These are phyloP conservation scores for Synergus japonicus DNA, from an alignment of 2,888 invertebrate genomes.

Conservation along the genomic window DNA sequence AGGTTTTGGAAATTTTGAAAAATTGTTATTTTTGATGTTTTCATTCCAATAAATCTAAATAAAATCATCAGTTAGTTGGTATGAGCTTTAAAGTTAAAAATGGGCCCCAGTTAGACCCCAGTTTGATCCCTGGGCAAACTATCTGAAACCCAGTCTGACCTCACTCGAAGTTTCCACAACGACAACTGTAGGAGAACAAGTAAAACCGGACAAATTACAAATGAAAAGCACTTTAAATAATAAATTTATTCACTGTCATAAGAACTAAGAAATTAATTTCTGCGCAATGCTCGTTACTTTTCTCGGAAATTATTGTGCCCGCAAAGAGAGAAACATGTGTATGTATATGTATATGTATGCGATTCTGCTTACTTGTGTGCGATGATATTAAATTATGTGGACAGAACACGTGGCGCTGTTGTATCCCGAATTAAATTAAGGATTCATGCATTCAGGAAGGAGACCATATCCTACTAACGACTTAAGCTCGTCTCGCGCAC, in stretches of 20 bases:
- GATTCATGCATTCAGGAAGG: constrained; percentile 57
- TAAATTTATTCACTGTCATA: neutral
- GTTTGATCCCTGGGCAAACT: too few relatives aligned
- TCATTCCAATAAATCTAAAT: too few relatives aligned
- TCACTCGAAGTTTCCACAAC: too few relatives aligned
- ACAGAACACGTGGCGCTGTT: constrained; percentile 46
- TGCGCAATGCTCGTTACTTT: constrained; percentile 16
- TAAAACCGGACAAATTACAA: neutral
- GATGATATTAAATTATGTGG: constrained; percentile 49
- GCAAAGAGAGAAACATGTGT: constrained; percentile 15
- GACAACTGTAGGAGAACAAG: neutral
- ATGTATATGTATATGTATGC: neutral
- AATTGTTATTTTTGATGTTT: too few relatives aligned
- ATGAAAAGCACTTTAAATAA: neutral
- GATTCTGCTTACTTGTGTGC: constrained; percentile 24
- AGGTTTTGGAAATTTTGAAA: too few relatives aligned
- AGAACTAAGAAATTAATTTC: constrained; percentile 20
- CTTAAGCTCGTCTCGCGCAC: constrained; percentile 53
- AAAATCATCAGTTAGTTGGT: too few relatives aligned
- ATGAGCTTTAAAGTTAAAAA: too few relatives aligned
- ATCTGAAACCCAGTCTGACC: too few relatives aligned
- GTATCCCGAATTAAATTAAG: constrained; percentile 56
- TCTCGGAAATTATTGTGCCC: constrained; percentile 5
- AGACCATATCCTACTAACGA: constrained; percentile 55
- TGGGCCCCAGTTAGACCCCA: too few relatives aligned